phyloP scores from a whole-genome alignment of 1,140 invertebrate species.

The Drosophila bocki region DNA sequence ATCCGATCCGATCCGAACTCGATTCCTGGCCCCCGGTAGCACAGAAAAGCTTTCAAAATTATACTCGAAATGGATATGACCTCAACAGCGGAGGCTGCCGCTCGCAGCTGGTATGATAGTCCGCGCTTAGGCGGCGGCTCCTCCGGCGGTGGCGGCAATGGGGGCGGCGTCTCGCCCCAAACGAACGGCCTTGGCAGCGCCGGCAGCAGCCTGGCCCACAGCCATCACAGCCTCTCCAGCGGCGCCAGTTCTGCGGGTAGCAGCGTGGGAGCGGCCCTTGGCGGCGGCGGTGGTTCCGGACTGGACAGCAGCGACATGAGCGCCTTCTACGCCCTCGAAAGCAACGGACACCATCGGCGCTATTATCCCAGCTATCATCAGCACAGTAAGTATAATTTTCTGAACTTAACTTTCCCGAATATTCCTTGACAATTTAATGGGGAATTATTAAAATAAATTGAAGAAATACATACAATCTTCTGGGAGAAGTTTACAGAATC shows the following conservation, averaged over 20 bases:
- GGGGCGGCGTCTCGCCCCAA: slow-evolving; percentile 78
- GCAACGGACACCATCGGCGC: slow-evolving; percentile 81
- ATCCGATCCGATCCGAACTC: slow-evolving; percentile 29
- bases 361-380: slow-evolving; percentile 85
- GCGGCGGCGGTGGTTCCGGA: slow-evolving; percentile 69
- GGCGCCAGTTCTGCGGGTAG: slow-evolving; percentile 74
- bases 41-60: slow-evolving; percentile 83
- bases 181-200: slow-evolving; percentile 75
- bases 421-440: background rate
- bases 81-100: slow-evolving; percentile 85
- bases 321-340: slow-evolving; percentile 84
- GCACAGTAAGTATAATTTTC: slow-evolving; percentile 75
- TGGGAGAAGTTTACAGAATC: background rate
- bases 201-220: slow-evolving; percentile 74
- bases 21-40: slow-evolving; percentile 58
- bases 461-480: background rate
- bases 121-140: slow-evolving; percentile 78
- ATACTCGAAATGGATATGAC: slow-evolving; percentile 85
- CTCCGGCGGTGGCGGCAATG: slow-evolving; percentile 41
- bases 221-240: slow-evolving; percentile 80
- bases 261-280: slow-evolving; percentile 64
- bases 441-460: background rate
- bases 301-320: slow-evolving; percentile 84
- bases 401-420: no score
- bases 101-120: slow-evolving; percentile 85